These are phyloP conservation scores for Gymnocheta viridis DNA, from an alignment of 2,888 invertebrate species.

Conservation along the genomic window DNA sequence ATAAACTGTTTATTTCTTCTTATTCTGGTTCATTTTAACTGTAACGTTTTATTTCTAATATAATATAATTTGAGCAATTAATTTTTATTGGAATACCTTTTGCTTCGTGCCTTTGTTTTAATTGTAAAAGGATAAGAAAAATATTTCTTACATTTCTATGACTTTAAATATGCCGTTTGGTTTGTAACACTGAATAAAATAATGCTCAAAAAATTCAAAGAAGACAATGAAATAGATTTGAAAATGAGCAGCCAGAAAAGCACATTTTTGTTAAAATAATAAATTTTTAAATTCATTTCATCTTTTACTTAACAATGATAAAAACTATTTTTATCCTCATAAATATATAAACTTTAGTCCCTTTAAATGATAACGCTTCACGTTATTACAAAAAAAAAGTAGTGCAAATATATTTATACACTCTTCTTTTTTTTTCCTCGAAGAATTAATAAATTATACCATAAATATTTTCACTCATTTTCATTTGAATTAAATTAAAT, in stretches of 20 bases:
- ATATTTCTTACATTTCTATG: too few species aligned
- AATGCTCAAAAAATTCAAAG: background rate
- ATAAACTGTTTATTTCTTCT: too few species aligned
- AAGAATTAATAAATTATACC: slow-evolving; percentile 57
- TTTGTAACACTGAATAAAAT: too few species aligned
- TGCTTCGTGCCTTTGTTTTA: too few species aligned
- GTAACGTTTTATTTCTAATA: too few species aligned
- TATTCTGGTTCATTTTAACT: too few species aligned
- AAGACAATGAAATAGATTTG: background rate
- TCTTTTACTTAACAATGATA: background rate
- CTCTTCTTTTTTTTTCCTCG: background rate
- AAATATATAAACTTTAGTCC: background rate
- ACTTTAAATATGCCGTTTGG: too few species aligned
- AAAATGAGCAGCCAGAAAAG: background rate
- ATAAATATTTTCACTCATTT: slow-evolving; percentile 68
- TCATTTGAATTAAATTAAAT: slow-evolving; percentile 62
- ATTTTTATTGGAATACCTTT: too few species aligned
- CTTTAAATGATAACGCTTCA: slow-evolving; percentile 3
- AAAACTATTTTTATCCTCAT: background rate
- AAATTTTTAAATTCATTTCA: too few species aligned
- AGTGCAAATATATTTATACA: background rate
- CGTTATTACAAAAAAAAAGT: background rate
- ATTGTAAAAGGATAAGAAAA: too few species aligned
- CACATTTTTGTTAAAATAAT: too few species aligned
- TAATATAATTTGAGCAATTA: too few species aligned